A percentile compares a stretch with the other conserved stretches of the same genome.
phyloP scores from a whole-genome alignment of 2,888 invertebrate genomes.

The Parasteatoda lunata region DNA sequence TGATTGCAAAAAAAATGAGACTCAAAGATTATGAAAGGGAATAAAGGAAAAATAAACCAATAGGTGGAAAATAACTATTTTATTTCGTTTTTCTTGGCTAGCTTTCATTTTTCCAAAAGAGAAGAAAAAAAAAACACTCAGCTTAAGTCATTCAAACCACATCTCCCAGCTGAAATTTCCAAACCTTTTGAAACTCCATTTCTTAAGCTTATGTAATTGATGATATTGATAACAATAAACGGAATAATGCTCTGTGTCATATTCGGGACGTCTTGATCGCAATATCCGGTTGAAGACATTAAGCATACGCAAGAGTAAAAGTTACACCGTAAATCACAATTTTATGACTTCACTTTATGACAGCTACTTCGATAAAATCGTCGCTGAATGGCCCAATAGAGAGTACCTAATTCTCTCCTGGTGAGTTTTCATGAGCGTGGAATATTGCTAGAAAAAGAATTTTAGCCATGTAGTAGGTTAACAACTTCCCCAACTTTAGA shows the following conservation, averaged over 20 bases:
- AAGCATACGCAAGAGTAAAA: constrained; percentile 33
- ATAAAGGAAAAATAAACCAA: no score
- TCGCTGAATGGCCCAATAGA: constrained; percentile 55
- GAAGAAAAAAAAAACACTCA: no score
- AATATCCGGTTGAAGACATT: constrained; percentile 55
- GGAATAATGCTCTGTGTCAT: constrained; percentile 18
- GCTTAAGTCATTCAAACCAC: no score
- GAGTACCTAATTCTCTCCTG: constrained; percentile 52
- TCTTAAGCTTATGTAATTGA: not conserved
- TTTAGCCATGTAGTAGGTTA: constrained; percentile 47
- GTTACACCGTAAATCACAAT: constrained; percentile 53
- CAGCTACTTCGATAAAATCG: constrained; percentile 64
- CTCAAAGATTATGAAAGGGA: no score
- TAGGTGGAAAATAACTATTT: no score
- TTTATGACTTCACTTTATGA: constrained; percentile 63
- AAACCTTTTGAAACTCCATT: not conserved
- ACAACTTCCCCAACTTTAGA: constrained; percentile 53
- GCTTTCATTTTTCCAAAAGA: no score
- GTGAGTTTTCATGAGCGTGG: constrained; percentile 23
- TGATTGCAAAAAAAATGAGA: no score
- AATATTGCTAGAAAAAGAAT: constrained; percentile 37
- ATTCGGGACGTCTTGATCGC: constrained; percentile 28
- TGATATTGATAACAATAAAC: constrained; percentile 26
- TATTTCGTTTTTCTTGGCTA: no score
- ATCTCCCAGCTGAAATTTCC: no score